phyloP scores from a whole-genome alignment of 2,113 vertebrate genomes.

The Choloepus hoffmanni region DNA sequence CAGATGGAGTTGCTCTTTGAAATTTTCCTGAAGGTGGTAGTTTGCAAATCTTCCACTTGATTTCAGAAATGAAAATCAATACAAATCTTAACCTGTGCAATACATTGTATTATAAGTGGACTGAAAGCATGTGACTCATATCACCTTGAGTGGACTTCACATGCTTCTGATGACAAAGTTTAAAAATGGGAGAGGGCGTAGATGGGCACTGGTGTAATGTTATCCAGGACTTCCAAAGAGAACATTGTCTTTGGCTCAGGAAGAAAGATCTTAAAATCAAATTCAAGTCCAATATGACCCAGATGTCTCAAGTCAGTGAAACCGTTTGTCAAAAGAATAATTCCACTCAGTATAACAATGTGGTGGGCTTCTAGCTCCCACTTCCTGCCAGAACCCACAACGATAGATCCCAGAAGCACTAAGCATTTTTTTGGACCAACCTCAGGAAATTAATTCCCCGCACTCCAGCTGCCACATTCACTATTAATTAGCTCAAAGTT shows the following conservation, averaged over 20 bases:
- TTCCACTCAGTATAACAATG: neutral
- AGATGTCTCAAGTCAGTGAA: conserved; percentile 73
- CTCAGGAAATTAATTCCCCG: conserved; percentile 68
- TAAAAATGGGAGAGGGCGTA: neutral
- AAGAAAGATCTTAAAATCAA: conserved; percentile 59
- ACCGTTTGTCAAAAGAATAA: conserved; percentile 64
- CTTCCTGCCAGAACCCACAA: conserved; percentile 66
- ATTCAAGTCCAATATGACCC: conserved; percentile 57
- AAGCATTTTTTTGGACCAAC: neutral
- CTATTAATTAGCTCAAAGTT: conserved; percentile 52
- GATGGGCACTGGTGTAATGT: neutral
- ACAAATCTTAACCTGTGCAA: neutral
- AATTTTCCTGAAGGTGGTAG: neutral
- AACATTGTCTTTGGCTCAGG: conserved; percentile 71
- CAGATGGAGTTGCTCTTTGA: neutral
- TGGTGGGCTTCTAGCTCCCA: conserved; percentile 15
- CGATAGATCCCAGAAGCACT: conserved; percentile 38
- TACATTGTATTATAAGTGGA: neutral
- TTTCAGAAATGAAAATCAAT: conserved; percentile 42
- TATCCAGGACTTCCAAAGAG: conserved; percentile 50
- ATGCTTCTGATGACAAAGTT: neutral
- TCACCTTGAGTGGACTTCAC: neutral
- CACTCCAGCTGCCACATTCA: conserved; percentile 50
- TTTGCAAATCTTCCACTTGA: neutral
- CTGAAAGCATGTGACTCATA: neutral